These are phyloP conservation scores for Zhuqinia jingwanae DNA, from an alignment of 2,888 invertebrate genomes.

Conservation along the genomic window DNA sequence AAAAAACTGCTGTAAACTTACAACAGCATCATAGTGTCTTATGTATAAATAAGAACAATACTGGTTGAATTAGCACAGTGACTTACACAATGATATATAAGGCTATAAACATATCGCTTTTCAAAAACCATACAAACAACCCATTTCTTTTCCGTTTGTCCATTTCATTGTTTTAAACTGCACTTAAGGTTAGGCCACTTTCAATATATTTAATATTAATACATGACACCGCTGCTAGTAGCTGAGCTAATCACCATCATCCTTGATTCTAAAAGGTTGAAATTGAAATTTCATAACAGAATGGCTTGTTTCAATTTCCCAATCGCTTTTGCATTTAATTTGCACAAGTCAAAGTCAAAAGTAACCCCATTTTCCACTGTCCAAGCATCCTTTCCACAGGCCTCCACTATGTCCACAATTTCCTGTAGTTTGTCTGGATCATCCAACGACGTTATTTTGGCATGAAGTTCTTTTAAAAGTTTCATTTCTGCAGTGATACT, in stretches of 20 bases:
- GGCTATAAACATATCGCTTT: neutral
- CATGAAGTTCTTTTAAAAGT: conserved; percentile 77
- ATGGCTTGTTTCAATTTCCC: conserved; percentile 77
- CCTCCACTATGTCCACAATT: conserved; percentile 79
- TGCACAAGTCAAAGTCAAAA: conserved; percentile 79
- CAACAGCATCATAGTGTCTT: no score
- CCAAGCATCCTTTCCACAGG: conserved; percentile 78
- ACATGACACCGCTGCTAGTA: no score
- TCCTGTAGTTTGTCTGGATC: conserved; percentile 78
- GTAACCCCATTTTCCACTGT: conserved; percentile 77
- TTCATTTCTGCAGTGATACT: conserved; percentile 79
- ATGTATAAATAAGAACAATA: conserved; percentile 17
- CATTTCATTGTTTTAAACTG: neutral
- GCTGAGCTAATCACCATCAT: no score
- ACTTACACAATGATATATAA: neutral
- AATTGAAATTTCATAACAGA: conserved; percentile 40
- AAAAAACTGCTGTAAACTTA: no score
- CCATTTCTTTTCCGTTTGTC: neutral
- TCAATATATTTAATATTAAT: no score
- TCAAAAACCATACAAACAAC: no score
- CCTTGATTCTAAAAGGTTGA: no score
- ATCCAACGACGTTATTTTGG: conserved; percentile 75
- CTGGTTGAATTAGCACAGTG: conserved; percentile 31
- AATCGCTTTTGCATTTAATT: conserved; percentile 77
- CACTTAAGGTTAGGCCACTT: conserved; percentile 2